Evolutionary conservation across 2,113 vertebrate species (phyloP).

Genomic region (Phaethon lepturus): DNA sequence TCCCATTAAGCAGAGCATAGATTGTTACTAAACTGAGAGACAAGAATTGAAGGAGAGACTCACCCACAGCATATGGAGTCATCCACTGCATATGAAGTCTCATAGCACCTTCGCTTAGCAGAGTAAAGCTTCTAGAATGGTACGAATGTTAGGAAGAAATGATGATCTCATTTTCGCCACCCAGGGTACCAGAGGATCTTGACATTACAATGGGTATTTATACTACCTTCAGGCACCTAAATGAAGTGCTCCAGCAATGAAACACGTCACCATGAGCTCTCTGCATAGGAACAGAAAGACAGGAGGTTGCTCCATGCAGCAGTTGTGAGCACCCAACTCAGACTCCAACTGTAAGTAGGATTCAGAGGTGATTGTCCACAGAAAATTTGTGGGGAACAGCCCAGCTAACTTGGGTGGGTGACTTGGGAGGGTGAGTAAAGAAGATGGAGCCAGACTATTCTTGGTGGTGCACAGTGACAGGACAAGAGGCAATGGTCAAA

Average conservation of each 20-base stretch:
- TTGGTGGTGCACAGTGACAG: background rate
- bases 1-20: background rate
- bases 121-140: background rate
- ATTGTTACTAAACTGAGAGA: background rate
- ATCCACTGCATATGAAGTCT: background rate
- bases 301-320: background rate
- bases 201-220: background rate
- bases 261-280: background rate
- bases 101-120: background rate
- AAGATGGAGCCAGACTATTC: background rate
- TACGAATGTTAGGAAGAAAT: background rate
- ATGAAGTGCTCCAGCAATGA: background rate
- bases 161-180: background rate
- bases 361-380: background rate
- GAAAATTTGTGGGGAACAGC: background rate
- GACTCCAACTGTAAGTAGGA: background rate
- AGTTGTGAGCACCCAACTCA: background rate
- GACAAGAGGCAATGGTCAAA: background rate
- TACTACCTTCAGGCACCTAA: background rate
- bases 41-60: background rate
- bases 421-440: background rate
- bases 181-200: background rate
- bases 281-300: background rate
- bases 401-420: background rate
- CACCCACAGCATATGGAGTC: background rate